Percentiles rank a stretch among this genome's conserved stretches.
These are phyloP conservation scores for Drosophila pseudotakahashii DNA, from an alignment of 2,888 invertebrate species.

Conservation along the genomic window DNA sequence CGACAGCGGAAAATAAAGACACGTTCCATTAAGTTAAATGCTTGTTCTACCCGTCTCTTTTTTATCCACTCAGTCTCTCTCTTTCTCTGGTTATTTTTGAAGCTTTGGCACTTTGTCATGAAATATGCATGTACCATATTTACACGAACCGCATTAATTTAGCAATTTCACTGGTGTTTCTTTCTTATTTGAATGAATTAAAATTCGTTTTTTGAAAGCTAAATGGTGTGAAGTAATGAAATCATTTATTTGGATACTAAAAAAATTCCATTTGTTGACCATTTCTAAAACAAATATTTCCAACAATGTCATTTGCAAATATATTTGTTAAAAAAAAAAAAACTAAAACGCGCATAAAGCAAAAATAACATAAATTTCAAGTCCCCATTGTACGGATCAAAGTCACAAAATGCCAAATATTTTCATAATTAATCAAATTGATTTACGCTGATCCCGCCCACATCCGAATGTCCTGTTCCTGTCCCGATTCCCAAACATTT, in stretches of 20 bases:
- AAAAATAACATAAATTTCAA: background rate
- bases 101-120: slow-evolving; percentile 60
- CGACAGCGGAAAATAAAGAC: slow-evolving; percentile 53
- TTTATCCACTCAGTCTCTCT: slow-evolving; percentile 16
- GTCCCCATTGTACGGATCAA: background rate
- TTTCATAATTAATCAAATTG: slow-evolving; percentile 28
- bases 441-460: slow-evolving; percentile 18
- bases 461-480: slow-evolving; percentile 6
- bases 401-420: slow-evolving; percentile 1
- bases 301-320: background rate
- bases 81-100: slow-evolving; percentile 33
- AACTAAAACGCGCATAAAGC: background rate
- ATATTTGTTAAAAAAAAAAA: too few relatives aligned
- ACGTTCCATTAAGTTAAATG: slow-evolving; percentile 71
- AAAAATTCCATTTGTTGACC: background rate
- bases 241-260: background rate
- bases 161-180: slow-evolving; percentile 60
- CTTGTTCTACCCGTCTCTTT: slow-evolving; percentile 23
- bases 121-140: slow-evolving; percentile 68
- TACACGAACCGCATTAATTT: slow-evolving; percentile 68
- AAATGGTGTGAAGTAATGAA: slow-evolving; percentile 25
- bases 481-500: slow-evolving; percentile 11
- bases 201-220: slow-evolving; percentile 8
- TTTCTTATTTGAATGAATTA: slow-evolving; percentile 19
- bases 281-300: background rate